These are phyloP conservation scores for Ophioninae sp. DNA, from an alignment of 2,888 invertebrate species.

Conservation along the genomic window DNA sequence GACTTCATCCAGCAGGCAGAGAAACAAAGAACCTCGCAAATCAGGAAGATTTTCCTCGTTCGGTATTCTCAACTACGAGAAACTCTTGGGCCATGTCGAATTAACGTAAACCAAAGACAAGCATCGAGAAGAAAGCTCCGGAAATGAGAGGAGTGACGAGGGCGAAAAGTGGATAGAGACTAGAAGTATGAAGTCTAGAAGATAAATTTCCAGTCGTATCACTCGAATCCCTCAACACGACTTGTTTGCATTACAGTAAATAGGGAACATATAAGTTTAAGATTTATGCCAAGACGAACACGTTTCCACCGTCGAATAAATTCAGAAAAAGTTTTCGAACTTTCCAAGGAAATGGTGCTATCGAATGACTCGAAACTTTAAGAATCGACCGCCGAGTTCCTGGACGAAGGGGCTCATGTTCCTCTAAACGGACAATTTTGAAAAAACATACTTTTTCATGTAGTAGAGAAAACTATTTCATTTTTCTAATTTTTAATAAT, in stretches of 20 bases:
- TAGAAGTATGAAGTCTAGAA: not conserved
- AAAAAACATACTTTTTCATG: no score
- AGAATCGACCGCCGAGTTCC: no score
- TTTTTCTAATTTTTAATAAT: no score
- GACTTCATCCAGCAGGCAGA: conserved; percentile 61
- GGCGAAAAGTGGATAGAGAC: not conserved
- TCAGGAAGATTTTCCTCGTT: conserved; percentile 25
- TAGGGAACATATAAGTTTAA: not conserved
- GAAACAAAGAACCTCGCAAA: conserved; percentile 46
- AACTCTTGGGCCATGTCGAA: conserved; percentile 29
- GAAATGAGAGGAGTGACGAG: not conserved
- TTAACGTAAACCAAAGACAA: conserved; percentile 39
- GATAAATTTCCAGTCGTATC: not conserved
- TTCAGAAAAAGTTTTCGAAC: no score
- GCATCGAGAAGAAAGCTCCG: not conserved
- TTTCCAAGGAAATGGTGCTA: no score
- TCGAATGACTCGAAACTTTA: no score
- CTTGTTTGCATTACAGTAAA: no score
- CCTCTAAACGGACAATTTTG: no score
- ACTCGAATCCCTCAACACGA: conserved; percentile 1
- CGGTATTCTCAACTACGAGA: conserved; percentile 14
- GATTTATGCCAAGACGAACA: not conserved
- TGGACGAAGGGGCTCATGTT: no score
- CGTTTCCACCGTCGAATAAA: no score
- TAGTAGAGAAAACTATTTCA: no score